These are phyloP conservation scores for Perognathus longimembris DNA, from an alignment of 2,113 vertebrate genomes.

Conservation along the genomic window DNA sequence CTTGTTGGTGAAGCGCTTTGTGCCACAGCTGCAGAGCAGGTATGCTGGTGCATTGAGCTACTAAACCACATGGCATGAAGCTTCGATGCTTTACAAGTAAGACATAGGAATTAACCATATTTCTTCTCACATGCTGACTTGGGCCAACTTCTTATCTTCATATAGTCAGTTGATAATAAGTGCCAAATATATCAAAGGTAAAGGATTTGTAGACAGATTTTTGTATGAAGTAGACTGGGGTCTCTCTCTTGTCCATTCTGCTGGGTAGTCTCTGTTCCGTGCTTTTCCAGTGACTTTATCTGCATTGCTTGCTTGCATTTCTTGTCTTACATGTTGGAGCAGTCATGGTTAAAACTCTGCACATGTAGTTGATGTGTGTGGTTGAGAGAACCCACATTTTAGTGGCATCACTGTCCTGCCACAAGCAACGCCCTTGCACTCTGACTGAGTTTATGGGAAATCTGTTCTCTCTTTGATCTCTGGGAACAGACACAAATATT, in stretches of 20 bases:
- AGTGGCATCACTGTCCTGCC: neutral
- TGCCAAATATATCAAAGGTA: neutral
- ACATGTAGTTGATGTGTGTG: neutral
- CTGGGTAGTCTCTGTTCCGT: neutral
- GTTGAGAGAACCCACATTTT: neutral
- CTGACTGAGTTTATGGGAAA: conserved; percentile 18
- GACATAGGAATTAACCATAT: neutral
- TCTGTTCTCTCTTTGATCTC: conserved; percentile 48
- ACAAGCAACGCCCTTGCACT: neutral
- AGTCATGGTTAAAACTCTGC: neutral
- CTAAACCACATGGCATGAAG: neutral
- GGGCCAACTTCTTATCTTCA: neutral
- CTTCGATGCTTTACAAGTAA: neutral
- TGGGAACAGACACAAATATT: conserved; percentile 35
- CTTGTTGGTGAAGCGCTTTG: neutral
- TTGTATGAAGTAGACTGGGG: conserved; percentile 18
- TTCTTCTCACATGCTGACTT: neutral
- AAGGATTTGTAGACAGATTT: neutral
- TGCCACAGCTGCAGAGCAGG: neutral
- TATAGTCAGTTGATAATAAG: neutral
- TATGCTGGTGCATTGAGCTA: neutral
- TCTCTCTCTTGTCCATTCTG: neutral
- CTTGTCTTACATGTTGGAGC: neutral
- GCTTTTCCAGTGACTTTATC: neutral
- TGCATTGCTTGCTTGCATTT: neutral